Percentiles rank a stretch among this genome's conserved stretches.
Evolutionary conservation across 2,888 invertebrate genomes (phyloP).

Genomic region (Melinaea menophilus): DNA sequence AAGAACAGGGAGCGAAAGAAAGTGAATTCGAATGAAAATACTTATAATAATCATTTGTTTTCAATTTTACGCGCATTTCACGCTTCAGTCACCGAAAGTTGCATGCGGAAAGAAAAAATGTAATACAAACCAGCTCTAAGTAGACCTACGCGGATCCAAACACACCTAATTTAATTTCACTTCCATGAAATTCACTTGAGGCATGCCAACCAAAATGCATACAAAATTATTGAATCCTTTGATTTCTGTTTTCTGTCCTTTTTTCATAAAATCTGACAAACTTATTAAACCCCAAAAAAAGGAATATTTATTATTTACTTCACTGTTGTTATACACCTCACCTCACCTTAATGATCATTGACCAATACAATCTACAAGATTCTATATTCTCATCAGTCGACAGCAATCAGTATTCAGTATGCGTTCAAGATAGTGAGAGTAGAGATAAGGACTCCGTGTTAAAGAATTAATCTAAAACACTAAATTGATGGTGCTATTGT

Average conservation of each 20-base stretch:
- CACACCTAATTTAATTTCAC: slow-evolving; percentile 33
- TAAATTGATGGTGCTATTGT: too few species aligned
- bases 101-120: slow-evolving; percentile 16
- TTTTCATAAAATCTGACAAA: not conserved
- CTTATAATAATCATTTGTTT: slow-evolving; percentile 36
- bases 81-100: slow-evolving; percentile 22
- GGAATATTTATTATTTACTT: not conserved
- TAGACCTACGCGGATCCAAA: slow-evolving; percentile 20
- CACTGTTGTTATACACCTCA: slow-evolving; percentile 12
- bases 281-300: not conserved
- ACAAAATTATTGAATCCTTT: slow-evolving; percentile 9
- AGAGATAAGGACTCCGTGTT: too few species aligned
- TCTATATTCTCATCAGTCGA: not conserved
- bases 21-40: slow-evolving; percentile 21
- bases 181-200: slow-evolving; percentile 51
- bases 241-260: not conserved
- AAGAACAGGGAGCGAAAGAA: slow-evolving; percentile 32
- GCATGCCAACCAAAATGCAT: slow-evolving; percentile 44
- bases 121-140: slow-evolving; percentile 23
- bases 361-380: not conserved
- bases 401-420: slow-evolving; percentile 7
- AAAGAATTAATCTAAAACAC: too few species aligned
- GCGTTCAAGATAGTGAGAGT: slow-evolving; percentile 9
- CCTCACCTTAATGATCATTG: slow-evolving; percentile 13
- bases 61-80: slow-evolving; percentile 27